Evolutionary conservation across 2,888 invertebrate species (phyloP).

Genomic region (Agonopterix heracliana): DNA sequence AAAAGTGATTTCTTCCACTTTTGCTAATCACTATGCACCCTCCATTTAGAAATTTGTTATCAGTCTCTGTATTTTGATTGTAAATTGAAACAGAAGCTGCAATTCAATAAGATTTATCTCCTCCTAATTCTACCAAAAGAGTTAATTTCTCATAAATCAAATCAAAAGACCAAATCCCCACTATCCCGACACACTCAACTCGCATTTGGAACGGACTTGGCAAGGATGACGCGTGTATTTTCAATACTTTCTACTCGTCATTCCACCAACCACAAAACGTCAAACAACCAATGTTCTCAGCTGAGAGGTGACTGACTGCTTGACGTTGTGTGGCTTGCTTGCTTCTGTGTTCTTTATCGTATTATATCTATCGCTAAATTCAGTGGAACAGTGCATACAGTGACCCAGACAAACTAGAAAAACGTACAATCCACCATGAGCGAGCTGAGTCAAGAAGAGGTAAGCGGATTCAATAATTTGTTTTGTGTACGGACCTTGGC

Average conservation of each 20-base stretch:
- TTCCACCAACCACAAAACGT: conserved; percentile 54
- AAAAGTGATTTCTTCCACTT: no score
- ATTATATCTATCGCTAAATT: conserved; percentile 43
- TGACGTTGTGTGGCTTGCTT: conserved; percentile 63
- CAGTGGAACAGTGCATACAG: conserved; percentile 37
- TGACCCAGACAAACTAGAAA: conserved; percentile 31
- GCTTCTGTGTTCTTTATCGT: conserved; percentile 48
- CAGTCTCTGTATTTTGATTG: no score
- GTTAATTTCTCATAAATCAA: no score
- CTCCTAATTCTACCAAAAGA: no score
- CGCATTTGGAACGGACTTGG: conserved; percentile 14
- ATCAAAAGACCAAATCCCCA: no score
- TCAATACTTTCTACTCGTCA: conserved; percentile 69
- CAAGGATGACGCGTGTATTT: conserved; percentile 73
- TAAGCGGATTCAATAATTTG: conserved; percentile 66
- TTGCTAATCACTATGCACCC: no score
- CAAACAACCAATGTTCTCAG: conserved; percentile 53
- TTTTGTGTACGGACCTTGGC: conserved; percentile 59
- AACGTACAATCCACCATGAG: conserved; percentile 76
- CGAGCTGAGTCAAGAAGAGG: conserved; percentile 93
- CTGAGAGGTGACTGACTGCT: conserved; percentile 73
- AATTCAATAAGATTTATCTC: no score
- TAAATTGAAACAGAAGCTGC: no score
- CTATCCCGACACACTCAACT: no score
- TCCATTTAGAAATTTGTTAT: no score